Conservation (phyloP, 2,888 invertebrate genomes). For the Leptarthrus brevirostris region DNA sequence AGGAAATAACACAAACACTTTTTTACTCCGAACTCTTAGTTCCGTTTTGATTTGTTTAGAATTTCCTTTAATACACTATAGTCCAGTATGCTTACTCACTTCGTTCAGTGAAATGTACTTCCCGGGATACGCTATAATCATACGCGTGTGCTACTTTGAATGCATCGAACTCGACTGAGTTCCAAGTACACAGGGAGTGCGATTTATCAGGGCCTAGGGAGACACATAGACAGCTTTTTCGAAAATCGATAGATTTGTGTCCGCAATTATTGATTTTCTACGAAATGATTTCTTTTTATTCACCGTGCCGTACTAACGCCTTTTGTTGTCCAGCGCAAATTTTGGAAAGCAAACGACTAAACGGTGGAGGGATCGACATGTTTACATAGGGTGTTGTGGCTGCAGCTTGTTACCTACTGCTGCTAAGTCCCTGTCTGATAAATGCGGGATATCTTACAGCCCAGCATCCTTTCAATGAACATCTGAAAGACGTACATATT, state of each 20-base stretch:
- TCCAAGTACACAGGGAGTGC: constrained; percentile 26
- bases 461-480: constrained; percentile 22
- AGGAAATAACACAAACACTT: not conserved
- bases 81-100: constrained; percentile 4
- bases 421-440: not conserved
- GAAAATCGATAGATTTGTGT: constrained; percentile 53
- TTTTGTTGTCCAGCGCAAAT: not conserved
- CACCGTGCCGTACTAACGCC: constrained; percentile 14
- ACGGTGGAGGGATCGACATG: not conserved
- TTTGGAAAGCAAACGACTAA: not conserved
- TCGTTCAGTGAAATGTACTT: not conserved
- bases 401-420: not conserved
- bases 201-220: constrained; percentile 48
- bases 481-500: not conserved
- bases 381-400: not conserved
- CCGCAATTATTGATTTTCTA: constrained; percentile 52
- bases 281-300: constrained; percentile 34
- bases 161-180: constrained; percentile 31
- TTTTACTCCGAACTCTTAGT: too few relatives aligned
- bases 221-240: constrained; percentile 47
- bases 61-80: not conserved
- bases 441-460: constrained; percentile 2
- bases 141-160: not conserved
- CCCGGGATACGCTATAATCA: not conserved
- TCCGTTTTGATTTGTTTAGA: not conserved